Evolutionary conservation across 2,113 vertebrate genomes (phyloP).

Genomic region (Heterotis niloticus): DNA sequence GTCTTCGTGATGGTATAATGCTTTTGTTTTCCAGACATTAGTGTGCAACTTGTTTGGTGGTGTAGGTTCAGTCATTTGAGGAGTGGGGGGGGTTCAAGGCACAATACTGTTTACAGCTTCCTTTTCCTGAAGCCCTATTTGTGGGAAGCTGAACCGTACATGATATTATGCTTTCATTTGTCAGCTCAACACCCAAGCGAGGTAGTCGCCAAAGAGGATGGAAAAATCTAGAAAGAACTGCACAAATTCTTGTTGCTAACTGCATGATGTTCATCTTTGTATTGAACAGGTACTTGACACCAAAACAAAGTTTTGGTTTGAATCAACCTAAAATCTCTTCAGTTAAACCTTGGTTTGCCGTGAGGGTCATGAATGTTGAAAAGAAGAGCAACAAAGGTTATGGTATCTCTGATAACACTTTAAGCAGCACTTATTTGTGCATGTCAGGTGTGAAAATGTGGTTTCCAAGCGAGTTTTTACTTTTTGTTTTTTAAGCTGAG

Average conservation of each 20-base stretch:
- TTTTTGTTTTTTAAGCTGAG: no score
- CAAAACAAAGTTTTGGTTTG: no score
- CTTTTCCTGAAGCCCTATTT: slow-evolving; percentile 19
- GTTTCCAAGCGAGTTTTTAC: no score
- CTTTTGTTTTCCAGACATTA: not conserved
- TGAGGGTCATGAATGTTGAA: no score
- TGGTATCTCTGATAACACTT: no score
- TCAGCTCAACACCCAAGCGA: slow-evolving; percentile 13
- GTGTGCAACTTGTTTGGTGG: not conserved
- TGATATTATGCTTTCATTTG: slow-evolving; percentile 23
- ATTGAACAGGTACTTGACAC: not conserved
- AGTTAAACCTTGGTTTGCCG: no score
- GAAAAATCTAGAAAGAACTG: not conserved
- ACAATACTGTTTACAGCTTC: slow-evolving; percentile 10
- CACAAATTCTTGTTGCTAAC: not conserved
- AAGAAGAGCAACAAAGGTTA: no score
- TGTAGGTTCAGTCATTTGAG: slow-evolving; percentile 1
- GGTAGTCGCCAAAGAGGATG: slow-evolving; percentile 18
- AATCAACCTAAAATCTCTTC: no score
- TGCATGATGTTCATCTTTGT: not conserved
- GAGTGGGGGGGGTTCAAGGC: not conserved
- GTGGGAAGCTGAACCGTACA: slow-evolving; percentile 17
- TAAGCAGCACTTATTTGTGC: no score
- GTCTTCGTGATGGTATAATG: no score
- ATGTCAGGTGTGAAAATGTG: no score